phyloP scores from a whole-genome alignment of 35 echinoderm and acorn worm species.

The Apostichopus californicus region DNA sequence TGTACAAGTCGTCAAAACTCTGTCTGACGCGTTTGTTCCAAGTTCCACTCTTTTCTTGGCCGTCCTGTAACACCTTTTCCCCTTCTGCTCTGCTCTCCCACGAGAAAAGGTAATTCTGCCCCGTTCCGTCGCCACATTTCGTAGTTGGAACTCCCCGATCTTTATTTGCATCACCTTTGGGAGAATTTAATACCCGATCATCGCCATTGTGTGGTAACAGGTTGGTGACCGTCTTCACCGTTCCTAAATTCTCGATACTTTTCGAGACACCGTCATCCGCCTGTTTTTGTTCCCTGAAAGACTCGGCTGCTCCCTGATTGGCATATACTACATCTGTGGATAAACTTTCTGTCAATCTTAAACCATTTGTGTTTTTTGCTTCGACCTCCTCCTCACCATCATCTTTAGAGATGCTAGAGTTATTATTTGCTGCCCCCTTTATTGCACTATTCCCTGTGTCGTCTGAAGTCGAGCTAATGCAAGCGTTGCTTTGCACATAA shows the following conservation, averaged over 20 bases:
- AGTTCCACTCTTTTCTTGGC: neutral
- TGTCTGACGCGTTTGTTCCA: neutral
- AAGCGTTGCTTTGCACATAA: slow-evolving; percentile 33
- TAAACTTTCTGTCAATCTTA: neutral
- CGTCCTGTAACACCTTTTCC: too few relatives aligned
- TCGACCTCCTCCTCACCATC: neutral
- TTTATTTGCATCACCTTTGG: neutral
- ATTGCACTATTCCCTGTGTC: slow-evolving; percentile 15
- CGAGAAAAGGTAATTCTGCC: neutral
- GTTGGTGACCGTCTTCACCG: neutral
- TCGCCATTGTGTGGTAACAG: neutral
- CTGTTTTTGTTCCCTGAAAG: slow-evolving; percentile 16
- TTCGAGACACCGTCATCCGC: too few relatives aligned
- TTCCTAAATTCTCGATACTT: slow-evolving; percentile 28
- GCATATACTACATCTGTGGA: neutral
- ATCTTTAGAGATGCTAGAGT: neutral
- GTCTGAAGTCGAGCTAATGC: too few relatives aligned
- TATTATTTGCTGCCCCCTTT: neutral
- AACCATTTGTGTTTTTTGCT: neutral
- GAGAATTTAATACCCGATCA: neutral
- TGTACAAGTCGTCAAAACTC: neutral
- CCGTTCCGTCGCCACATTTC: neutral
- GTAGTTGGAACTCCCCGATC: neutral
- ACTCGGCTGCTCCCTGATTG: slow-evolving; percentile 19
- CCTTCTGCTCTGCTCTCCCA: neutral